Conservation (phyloP, 2,888 invertebrate genomes). For the Meta bourneti region DNA sequence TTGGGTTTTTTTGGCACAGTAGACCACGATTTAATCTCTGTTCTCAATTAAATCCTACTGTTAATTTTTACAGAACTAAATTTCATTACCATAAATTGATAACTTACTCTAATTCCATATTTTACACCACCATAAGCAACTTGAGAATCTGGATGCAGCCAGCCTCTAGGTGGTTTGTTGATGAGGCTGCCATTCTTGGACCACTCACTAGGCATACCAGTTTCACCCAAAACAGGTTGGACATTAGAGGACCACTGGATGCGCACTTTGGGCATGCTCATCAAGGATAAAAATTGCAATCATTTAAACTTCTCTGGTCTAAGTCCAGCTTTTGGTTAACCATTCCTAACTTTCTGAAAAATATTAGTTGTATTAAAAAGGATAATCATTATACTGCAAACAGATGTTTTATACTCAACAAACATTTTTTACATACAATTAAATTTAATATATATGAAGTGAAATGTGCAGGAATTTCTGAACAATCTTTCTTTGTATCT, state of each 20-base stretch:
- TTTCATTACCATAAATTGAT: background rate
- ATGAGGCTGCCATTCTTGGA: slow-evolving; percentile 83
- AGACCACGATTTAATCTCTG: no score
- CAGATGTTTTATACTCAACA: no score
- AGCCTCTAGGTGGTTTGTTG: slow-evolving; percentile 90
- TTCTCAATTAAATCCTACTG: no score
- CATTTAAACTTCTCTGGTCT: background rate
- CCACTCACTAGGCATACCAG: slow-evolving; percentile 78
- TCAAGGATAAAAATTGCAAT: background rate
- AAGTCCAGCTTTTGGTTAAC: background rate
- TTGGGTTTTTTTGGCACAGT: no score
- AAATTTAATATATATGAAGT: no score
- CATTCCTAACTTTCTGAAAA: slow-evolving; percentile 3
- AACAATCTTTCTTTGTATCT: no score
- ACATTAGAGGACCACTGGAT: slow-evolving; percentile 71
- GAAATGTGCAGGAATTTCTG: no score
- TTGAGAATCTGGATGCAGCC: slow-evolving; percentile 92
- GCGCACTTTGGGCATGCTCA: slow-evolving; percentile 71
- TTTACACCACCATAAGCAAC: slow-evolving; percentile 93
- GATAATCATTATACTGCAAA: no score
- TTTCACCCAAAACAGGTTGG: slow-evolving; percentile 62
- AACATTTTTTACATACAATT: no score
- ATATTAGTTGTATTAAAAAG: background rate
- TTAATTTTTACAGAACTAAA: no score
- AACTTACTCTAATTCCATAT: slow-evolving; percentile 87